Evolutionary conservation across 92 coral and sea anemone genomes (phyloP).

Genomic region (Zoanthus solanderi): DNA sequence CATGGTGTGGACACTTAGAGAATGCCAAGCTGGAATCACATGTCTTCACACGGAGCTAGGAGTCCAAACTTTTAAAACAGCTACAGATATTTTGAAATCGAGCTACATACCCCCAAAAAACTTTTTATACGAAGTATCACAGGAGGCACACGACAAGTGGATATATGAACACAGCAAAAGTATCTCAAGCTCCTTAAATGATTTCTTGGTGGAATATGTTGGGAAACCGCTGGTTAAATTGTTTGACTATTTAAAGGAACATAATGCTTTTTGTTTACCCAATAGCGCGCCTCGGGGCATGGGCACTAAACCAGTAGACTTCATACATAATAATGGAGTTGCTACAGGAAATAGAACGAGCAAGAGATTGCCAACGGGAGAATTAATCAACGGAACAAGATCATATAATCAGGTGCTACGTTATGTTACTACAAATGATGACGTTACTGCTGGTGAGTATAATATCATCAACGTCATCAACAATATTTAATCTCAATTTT

Average conservation of each 20-base stretch:
- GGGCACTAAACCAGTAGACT: conserved; percentile 28
- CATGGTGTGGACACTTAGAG: conserved; percentile 24
- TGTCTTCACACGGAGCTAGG: conserved; percentile 3
- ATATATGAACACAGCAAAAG: background rate
- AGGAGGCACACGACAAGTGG: conserved; percentile 16
- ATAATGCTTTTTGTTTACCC: conserved; percentile 20
- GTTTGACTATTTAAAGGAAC: conserved; percentile 16
- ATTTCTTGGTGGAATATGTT: background rate
- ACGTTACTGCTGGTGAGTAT: conserved; percentile 32
- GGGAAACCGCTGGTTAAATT: conserved; percentile 30
- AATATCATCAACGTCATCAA: too few relatives aligned
- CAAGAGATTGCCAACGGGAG: conserved; percentile 35
- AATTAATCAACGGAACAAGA: conserved; percentile 32
- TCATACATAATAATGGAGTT: background rate
- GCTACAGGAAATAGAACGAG: conserved; percentile 14
- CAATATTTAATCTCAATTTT: too few relatives aligned
- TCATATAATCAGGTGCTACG: conserved; percentile 35
- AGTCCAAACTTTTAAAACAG: conserved; percentile 3
- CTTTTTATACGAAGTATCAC: conserved; percentile 5
- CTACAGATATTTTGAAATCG: conserved; percentile 21
- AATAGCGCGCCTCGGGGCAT: conserved; percentile 11
- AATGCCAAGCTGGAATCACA: conserved; percentile 23
- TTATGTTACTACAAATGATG: conserved; percentile 1
- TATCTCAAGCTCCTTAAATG: conserved; percentile 6
- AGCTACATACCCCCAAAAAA: background rate